These are phyloP conservation scores for Blastobasis lacticolella DNA, from an alignment of 2,888 invertebrate genomes.

Conservation along the genomic window DNA sequence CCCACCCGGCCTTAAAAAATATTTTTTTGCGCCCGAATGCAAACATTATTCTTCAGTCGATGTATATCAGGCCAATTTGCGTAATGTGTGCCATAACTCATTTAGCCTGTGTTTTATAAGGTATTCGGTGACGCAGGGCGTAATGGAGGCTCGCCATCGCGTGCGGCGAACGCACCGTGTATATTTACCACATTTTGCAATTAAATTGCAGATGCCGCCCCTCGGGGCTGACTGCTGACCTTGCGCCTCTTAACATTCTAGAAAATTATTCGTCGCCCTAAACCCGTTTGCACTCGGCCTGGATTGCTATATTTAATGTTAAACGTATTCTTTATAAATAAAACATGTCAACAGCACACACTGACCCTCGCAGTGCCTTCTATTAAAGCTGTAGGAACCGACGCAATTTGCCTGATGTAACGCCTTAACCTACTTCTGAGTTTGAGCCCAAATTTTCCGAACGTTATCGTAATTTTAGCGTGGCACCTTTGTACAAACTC, in stretches of 20 bases:
- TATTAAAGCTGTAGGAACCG: background rate
- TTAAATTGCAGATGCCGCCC: slow-evolving; percentile 28
- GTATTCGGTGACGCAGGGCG: too few species aligned
- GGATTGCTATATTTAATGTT: slow-evolving; percentile 1
- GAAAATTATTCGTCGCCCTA: background rate
- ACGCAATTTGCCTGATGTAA: background rate
- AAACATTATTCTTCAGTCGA: too few species aligned
- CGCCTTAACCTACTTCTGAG: too few species aligned
- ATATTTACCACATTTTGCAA: slow-evolving; percentile 19
- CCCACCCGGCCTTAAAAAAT: too few species aligned
- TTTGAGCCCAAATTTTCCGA: too few species aligned
- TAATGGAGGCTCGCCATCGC: too few species aligned
- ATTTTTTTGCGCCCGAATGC: too few species aligned
- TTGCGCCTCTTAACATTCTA: slow-evolving; percentile 18
- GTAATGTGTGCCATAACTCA: too few species aligned
- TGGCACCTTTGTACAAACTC: too few species aligned
- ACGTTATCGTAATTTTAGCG: too few species aligned
- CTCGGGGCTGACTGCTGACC: slow-evolving; percentile 20
- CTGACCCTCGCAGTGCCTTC: slow-evolving; percentile 4
- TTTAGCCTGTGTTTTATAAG: too few species aligned
- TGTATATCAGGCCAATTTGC: too few species aligned
- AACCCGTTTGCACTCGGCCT: background rate
- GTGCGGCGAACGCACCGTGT: background rate
- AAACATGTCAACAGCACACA: slow-evolving; percentile 17
- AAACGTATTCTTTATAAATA: slow-evolving; percentile 27